Conservation (phyloP, 2,113 vertebrate genomes). For the Mobula hypostoma region DNA sequence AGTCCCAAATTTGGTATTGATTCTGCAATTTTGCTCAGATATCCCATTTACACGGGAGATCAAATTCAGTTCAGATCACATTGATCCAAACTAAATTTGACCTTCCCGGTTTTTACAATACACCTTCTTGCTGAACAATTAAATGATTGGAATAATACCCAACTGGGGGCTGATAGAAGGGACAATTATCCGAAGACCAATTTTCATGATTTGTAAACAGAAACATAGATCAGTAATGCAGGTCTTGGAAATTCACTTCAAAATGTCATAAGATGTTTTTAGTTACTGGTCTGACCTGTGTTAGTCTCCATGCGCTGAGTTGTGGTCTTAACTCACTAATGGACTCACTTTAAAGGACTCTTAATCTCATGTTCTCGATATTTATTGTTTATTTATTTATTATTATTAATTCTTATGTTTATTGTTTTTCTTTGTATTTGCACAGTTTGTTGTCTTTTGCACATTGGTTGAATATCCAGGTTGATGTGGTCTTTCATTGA, state of each 20-base stretch:
- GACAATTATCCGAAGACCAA: neutral
- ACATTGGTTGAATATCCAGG: no score
- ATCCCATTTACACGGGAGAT: constrained; percentile 36
- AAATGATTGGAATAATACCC: constrained; percentile 7
- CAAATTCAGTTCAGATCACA: constrained; percentile 36
- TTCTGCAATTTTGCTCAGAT: constrained; percentile 32
- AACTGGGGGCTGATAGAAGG: neutral
- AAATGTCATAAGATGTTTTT: no score
- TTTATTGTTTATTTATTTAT: no score
- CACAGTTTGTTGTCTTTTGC: no score
- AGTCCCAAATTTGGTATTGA: constrained; percentile 38
- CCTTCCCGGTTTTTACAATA: constrained; percentile 30
- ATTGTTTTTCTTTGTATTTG: no score
- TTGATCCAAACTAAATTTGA: constrained; percentile 35
- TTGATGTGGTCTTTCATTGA: no score
- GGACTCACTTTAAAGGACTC: no score
- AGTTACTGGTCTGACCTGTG: neutral
- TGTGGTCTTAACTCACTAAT: neutral
- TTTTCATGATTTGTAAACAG: constrained; percentile 7
- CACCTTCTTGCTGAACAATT: constrained; percentile 16
- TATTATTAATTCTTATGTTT: no score
- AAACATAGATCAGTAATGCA: neutral
- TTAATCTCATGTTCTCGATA: no score
- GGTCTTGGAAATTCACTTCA: neutral
- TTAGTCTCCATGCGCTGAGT: neutral